A percentile compares a stretch with the other conserved stretches of the same genome.
Conservation (phyloP, 2,888 invertebrate genomes). For the Camponotus fellah region DNA sequence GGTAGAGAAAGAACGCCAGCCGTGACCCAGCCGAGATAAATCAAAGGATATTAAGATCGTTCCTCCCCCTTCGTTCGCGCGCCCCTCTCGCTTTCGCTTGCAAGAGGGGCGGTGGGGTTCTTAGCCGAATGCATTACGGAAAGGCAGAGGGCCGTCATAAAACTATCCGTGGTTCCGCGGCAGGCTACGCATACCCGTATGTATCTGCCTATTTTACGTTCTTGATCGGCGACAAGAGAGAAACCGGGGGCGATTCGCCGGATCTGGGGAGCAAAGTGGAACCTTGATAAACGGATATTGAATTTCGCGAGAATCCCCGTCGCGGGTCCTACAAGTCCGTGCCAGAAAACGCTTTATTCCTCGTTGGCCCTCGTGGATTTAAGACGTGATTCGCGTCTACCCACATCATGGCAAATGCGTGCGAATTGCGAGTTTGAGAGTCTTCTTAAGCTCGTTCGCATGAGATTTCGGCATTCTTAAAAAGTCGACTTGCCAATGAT, state of each 20-base stretch:
- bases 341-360: slow-evolving; percentile 40
- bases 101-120: slow-evolving; percentile 58
- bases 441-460: background rate
- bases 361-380: slow-evolving; percentile 55
- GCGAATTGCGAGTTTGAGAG: slow-evolving; percentile 29
- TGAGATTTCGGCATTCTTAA: background rate
- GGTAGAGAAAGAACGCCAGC: slow-evolving; percentile 79
- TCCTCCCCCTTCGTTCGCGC: slow-evolving; percentile 63
- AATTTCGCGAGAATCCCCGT: slow-evolving; percentile 61
- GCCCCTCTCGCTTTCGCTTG: slow-evolving; percentile 27
- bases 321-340: slow-evolving; percentile 10
- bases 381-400: slow-evolving; percentile 10
- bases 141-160: slow-evolving; percentile 81
- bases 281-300: slow-evolving; percentile 74
- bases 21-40: slow-evolving; percentile 85
- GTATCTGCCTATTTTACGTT: slow-evolving; percentile 77
- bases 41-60: slow-evolving; percentile 85
- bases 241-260: slow-evolving; percentile 73
- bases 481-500: background rate
- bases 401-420: background rate
- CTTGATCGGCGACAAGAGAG: slow-evolving; percentile 73
- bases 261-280: slow-evolving; percentile 67
- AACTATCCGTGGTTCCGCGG: slow-evolving; percentile 76
- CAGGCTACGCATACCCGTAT: slow-evolving; percentile 38
- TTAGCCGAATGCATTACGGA: slow-evolving; percentile 79